Evolutionary conservation across 2,888 invertebrate species (phyloP), one percentile per base, ranked within the genome.

Genomic region (Drosophila crucigera): DNA sequence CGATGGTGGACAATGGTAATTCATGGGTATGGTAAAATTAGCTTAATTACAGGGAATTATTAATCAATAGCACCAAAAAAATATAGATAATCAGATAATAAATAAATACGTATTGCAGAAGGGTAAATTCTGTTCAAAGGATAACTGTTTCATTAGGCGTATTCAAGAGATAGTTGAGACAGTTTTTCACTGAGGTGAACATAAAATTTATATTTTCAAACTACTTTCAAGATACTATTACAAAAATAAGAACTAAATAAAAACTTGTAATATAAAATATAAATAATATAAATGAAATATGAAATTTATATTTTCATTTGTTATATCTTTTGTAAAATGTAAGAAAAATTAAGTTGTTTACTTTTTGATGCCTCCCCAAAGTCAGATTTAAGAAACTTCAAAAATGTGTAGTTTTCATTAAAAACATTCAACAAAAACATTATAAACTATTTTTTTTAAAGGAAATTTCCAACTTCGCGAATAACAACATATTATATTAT

Each of bases 51-150:
- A 7, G 30, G 31, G 4, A 3, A 22, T 22, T 22, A 11, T 16
- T 22, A 60, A 70, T 60, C 71, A 55, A 70, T 54, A 3, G 11
- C 11, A 43, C 47, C 47, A 30, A 35, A 55, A 33, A 50, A 50
- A 33, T 35, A 68, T 54, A 39, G 31, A 49, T 68, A 49, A 33
- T 55, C 37, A 7, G n/a, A 47, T 10, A 3, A 28, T 11, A 52
- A 31, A 33, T 22, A 22, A 14, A 37, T 19, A 11, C 35, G 10
- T 10, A 22, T 14, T 19, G 4, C 4, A n/a, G 7, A 14, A 52
- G 11, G 30, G 5, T 4, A 19, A 9, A 53, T 4, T 2, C 14
- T 31, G 14, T 31, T 31, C n/a, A 53, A 53, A 33, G 22, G 1
- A 7, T 52, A 30, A 30, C 30, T 30, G 30, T 0, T 52, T 19